These are phyloP conservation scores for Pseudorhombus dupliciocellatus DNA, from an alignment of 2,113 vertebrate species.

Conservation along the genomic window DNA sequence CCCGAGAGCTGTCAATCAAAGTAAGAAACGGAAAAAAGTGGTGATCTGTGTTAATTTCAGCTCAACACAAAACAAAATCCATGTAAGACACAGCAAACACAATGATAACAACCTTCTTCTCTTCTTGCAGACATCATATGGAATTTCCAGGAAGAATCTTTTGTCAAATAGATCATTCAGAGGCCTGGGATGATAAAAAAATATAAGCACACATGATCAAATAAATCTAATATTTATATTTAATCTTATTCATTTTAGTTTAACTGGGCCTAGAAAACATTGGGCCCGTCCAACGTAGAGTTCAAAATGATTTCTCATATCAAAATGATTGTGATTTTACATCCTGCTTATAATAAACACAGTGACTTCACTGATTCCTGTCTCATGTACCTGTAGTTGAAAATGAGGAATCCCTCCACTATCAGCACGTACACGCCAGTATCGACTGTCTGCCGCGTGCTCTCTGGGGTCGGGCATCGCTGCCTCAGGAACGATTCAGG, in stretches of 20 bases:
- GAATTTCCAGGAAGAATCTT: slow-evolving; percentile 91
- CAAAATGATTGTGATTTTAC: no score
- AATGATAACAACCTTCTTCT: slow-evolving; percentile 84
- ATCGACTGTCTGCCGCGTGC: not conserved
- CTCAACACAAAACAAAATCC: not conserved
- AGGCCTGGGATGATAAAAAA: slow-evolving; percentile 76
- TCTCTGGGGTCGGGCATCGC: slow-evolving; percentile 18
- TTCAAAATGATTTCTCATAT: no score
- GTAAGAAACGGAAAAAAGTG: not conserved
- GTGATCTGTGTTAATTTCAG: not conserved
- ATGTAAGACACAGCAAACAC: not conserved
- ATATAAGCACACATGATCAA: not conserved
- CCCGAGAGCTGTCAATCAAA: slow-evolving; percentile 80
- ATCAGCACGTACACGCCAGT: slow-evolving; percentile 83
- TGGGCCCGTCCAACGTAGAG: no score
- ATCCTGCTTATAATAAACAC: not conserved
- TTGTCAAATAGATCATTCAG: slow-evolving; percentile 86
- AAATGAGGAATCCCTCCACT: slow-evolving; percentile 95
- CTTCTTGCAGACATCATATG: slow-evolving; percentile 90
- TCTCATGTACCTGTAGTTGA: slow-evolving; percentile 88
- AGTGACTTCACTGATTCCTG: not conserved
- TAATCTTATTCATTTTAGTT: no score
- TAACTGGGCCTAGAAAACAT: no score
- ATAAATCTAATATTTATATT: not conserved
- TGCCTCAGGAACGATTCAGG: slow-evolving; percentile 54